A percentile compares a stretch with the other conserved stretches of the same genome.
These are phyloP conservation scores for Hyaena hyaena DNA, from an alignment of 2,113 vertebrate species.

Conservation along the genomic window DNA sequence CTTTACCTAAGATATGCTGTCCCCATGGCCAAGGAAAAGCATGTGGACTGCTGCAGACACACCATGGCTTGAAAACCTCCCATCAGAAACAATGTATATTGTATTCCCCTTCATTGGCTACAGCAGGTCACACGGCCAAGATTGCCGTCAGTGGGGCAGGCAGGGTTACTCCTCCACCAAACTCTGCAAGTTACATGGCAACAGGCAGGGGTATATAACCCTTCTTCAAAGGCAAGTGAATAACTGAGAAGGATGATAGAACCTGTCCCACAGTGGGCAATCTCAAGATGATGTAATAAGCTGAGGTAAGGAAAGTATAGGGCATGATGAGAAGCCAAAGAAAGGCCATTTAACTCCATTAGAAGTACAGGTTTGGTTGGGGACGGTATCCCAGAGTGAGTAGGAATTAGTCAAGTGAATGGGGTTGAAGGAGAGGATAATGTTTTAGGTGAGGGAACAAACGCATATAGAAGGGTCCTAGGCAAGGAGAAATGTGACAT, in stretches of 20 bases:
- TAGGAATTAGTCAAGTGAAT: neutral
- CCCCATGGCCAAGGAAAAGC: neutral
- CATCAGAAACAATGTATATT: fast-evolving
- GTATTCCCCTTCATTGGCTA: neutral
- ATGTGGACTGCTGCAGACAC: neutral
- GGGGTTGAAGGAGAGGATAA: neutral
- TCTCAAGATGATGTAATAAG: neutral
- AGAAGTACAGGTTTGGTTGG: neutral
- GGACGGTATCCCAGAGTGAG: neutral
- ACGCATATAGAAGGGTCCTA: neutral
- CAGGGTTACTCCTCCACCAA: neutral
- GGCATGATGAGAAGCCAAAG: neutral
- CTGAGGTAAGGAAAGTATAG: neutral
- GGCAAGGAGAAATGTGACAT: neutral
- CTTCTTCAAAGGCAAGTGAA: neutral
- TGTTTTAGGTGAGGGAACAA: neutral
- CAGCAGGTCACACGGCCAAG: neutral
- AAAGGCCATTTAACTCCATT: neutral
- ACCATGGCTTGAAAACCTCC: neutral
- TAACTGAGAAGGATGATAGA: neutral
- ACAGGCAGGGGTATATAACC: neutral
- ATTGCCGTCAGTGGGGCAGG: neutral
- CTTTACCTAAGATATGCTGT: neutral
- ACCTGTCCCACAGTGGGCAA: neutral
- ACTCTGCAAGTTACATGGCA: neutral